Evolutionary conservation across 2,888 invertebrate genomes (phyloP), one percentile per base, ranked within the genome.

Genomic region (Papilio elwesi): DNA sequence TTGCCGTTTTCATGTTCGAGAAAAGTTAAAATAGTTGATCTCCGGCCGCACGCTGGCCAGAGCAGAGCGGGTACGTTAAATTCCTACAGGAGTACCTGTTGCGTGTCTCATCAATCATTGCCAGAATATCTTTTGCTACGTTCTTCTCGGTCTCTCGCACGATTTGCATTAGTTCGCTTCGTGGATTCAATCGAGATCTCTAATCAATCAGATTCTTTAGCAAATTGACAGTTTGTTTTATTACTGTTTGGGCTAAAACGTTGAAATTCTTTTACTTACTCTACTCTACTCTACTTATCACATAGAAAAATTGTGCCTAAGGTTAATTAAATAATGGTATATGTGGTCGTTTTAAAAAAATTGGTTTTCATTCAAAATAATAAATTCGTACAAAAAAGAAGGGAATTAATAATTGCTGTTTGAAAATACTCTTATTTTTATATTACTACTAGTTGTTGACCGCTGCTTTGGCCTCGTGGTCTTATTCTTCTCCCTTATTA

Each of bases 171-270:
- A 59, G 55, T 52, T 43, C 64, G 68, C 65, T 68, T 57, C 48
- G 68, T 68, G 68, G 76, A 76, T 74, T 73, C 75, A 75, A 77
- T 75, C 74, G 72, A 70, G 74, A 77, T 78, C 76, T 77, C 77
- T 75, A 79, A 84, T 84, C 82, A 81, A 84, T 83, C 84, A 82
- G 76, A 63, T 51, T 4, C 68, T 68, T 73, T 74, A 77, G 75
- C 73, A 74, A 77, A 77, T 77, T 79, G 82, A 77, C 77, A 77
- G 78, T 76, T 78, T 80, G 77, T 78, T 79, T 80, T 79, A 72
- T 71, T 72, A 68, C 47, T 43, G 65, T 52, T 51, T 69, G 68
- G 26, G 26, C 1, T 26, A 26, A 26, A 68, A 68, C 64, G n/a
- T 69, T 51, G 47, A 53, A 66, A 6, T 11, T 26, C 10, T 63